A percentile compares a stretch with the other conserved stretches of the same genome.
These are phyloP conservation scores for Gallirallus australis DNA, from an alignment of 2,797 vertebrate species.

Conservation along the genomic window DNA sequence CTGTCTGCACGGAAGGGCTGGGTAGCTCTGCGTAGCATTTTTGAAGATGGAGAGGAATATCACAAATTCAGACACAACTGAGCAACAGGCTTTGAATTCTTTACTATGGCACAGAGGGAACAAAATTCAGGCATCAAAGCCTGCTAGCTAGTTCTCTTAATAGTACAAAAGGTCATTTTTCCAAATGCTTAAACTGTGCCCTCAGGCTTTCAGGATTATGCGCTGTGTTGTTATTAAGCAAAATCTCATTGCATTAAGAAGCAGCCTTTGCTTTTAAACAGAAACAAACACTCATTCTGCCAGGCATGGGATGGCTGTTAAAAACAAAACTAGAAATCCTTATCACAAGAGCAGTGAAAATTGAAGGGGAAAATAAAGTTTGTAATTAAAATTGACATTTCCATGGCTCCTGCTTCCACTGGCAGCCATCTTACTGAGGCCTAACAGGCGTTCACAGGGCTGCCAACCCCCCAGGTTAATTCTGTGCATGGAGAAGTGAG, in stretches of 20 bases:
- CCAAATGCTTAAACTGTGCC: not conserved
- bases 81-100: not conserved
- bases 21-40: not conserved
- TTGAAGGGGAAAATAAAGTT: not conserved
- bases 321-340: not conserved
- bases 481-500: not conserved
- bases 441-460: not conserved
- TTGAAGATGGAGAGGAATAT: not conserved
- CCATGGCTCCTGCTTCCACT: not conserved
- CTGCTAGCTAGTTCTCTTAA: not conserved
- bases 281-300: not conserved
- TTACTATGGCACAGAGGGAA: not conserved
- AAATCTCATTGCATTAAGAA: not conserved
- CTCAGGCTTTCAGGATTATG: not conserved
- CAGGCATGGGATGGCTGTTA: not conserved
- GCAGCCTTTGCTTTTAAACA: not conserved
- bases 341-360: not conserved
- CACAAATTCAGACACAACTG: not conserved
- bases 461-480: not conserved
- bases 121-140: slow-evolving; percentile 6
- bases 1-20: not conserved
- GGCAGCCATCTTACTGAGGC: not conserved
- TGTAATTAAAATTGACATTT: slow-evolving; percentile 23
- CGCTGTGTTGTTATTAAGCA: not conserved
- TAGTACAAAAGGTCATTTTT: slow-evolving; percentile 16